phyloP scores from a whole-genome alignment of 64 coral and sea anemone genomes.

The Platygyra sinensis region DNA sequence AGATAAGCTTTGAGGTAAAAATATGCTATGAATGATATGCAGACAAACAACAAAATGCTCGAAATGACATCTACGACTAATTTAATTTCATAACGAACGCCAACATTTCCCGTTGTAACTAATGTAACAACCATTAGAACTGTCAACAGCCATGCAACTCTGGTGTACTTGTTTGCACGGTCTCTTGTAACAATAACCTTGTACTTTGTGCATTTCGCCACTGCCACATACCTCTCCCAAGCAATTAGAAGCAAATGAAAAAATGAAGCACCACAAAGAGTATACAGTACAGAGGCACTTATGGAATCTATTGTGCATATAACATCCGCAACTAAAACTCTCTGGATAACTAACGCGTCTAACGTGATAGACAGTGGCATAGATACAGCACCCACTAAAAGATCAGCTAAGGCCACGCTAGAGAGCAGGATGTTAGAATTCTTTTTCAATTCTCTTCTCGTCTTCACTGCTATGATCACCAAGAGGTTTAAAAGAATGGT shows the following conservation, averaged over 20 bases:
- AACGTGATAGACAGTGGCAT: not conserved
- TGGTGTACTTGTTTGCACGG: not conserved
- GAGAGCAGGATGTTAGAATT: no score
- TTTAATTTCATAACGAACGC: not conserved
- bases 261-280: not conserved
- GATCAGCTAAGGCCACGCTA: no score
- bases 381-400: not conserved
- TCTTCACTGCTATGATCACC: not conserved
- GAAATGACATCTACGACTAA: not conserved
- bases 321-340: not conserved
- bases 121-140: not conserved
- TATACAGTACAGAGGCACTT: not conserved
- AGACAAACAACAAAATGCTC: not conserved
- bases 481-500: not conserved
- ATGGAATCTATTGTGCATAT: not conserved
- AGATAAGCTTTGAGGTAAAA: not conserved
- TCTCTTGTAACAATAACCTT: not conserved
- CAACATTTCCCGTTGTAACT: not conserved
- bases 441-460: no score
- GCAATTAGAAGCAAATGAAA: not conserved
- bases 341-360: not conserved
- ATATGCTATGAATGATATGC: not conserved
- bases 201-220: not conserved
- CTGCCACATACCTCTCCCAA: constrained; percentile 9
- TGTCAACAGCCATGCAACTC: not conserved